Evolutionary conservation across 2,797 vertebrate species (phyloP), one percentile per base, ranked within the genome.

Genomic region (Tadarida brasiliensis): DNA sequence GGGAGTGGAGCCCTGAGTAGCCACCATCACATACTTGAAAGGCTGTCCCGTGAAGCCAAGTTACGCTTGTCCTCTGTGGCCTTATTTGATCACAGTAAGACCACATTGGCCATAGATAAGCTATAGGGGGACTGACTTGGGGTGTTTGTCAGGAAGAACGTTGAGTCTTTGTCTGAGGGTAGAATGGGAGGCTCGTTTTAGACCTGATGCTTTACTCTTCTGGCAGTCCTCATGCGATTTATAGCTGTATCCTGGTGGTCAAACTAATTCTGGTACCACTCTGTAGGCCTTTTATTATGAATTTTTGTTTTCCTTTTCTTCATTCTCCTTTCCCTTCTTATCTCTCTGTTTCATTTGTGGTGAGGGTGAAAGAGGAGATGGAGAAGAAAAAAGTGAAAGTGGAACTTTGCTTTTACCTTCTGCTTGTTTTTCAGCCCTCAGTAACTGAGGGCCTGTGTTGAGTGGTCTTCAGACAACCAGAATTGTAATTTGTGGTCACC

Each of bases 401-500:
- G 49, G 81, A 80, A 17, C 51, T 59, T 86, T 17, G n/a, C 90
- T 61, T 81, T 84, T 94, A 73, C 15, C n/a, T 86, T 47, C 30
- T 81, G 80, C 65, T 78, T 94, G 59, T 63, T 94, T 91, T 86
- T 67, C 26, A 90, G 71, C 56, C 17, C 49, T 96, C 24, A 28
- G 84, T 92, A 61, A 81, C 63, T 80, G 35, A 91, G 88, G 85
- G 57, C 57, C 54, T 30, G 26, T 54, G 83, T 82, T 39, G 63
- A 87, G 59, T 92, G 84, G 84, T 91, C 54, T 6, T 82, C 74
- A 90, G 65, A 88, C 14, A 63, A 57, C 76, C 87, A 90, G 80
- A 77, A 54, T 56, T 89, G 70, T 94, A 91, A 86, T 97, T 97
- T 81, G 92, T 94, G 94, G 90, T 94, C 71, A 94, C 44, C 47